These are phyloP conservation scores for Pinna nobilis DNA, from an alignment of 1,140 invertebrate species.

Conservation along the genomic window DNA sequence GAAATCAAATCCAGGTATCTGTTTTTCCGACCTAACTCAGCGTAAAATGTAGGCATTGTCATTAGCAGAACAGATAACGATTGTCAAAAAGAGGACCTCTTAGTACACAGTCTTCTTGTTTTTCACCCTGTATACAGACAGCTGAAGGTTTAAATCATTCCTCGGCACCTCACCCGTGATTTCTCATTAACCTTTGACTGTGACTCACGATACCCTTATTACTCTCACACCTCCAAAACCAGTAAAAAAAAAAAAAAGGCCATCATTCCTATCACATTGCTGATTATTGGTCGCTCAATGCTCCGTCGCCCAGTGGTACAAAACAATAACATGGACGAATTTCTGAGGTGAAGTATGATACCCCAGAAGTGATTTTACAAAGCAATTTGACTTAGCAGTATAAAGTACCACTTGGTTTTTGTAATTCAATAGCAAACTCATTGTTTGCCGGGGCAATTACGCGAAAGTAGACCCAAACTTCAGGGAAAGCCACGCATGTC, in stretches of 20 bases:
- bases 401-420: conserved; percentile 12
- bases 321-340: conserved; percentile 6
- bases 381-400: conserved; percentile 11
- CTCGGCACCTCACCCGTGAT: not conserved
- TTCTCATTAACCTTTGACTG: conserved; percentile 40
- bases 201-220: not conserved
- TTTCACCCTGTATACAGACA: no score
- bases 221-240: not conserved
- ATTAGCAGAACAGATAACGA: no score
- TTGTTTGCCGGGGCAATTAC: conserved; percentile 39
- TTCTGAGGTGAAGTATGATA: conserved; percentile 10
- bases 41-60: no score
- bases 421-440: conserved; percentile 15
- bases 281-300: conserved; percentile 12
- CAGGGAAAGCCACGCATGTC: conserved; percentile 1
- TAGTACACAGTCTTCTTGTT: no score
- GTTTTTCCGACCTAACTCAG: no score
- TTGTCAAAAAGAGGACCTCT: no score
- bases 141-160: conserved; percentile 19
- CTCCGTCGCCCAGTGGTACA: conserved; percentile 27
- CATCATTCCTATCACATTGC: conserved; percentile 18
- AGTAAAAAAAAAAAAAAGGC: conserved; percentile 2
- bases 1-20: no score
- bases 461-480: conserved; percentile 19
- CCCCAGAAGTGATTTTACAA: conserved; percentile 16